Base-by-base conservation (phyloP, 2,113 vertebrate genomes). In the Heloderma charlesbogerti region DNA sequence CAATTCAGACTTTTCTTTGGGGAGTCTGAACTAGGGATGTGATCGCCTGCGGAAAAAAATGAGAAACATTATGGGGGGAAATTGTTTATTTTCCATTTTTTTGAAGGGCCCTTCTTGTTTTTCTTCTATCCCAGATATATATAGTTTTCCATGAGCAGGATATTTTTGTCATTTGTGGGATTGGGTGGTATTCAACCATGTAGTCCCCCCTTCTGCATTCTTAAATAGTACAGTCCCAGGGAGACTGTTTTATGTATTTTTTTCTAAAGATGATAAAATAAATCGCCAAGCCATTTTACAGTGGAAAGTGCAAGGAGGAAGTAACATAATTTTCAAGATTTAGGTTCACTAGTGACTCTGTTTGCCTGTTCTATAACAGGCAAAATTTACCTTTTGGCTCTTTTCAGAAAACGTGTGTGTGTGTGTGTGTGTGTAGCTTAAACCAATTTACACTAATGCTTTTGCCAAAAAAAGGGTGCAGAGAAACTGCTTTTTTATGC, bases 381-480 rank as follows among this genome's bases (percentile, higher is more conserved):
- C 37, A 54, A 86, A 79, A 31, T 77, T 92, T 51, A 88, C 92
- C 95, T 90, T 95, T 94, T 94, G 79, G 89, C 89, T 34, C 72
- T 81, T 9, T 93, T 91, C 91, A 57, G 48, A 72, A 86, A 60
- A 13, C 15, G 57, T 60, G 57, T 20, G 9, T 91, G 93, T 77
- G 48, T 27, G 43, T 63, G 51, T 86, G 37, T 43, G 60, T 45
- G 85, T 91, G 92, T 94, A 88, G 71, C 90, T 93, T 90, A 40
- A 43, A 88, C 90, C 84, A 93, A 0, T 93, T 69, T 84, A 51
- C 54, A 79, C 72, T 54, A 90, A 93, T 87, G 87, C 87, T 95
- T n/a, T 95, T 93, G 37, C 88, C 75, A 87, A 91, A 94, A 87
- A 91, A 94, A 90, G 83, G 85, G 86, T 92, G 10, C 20, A 5